A percentile compares a stretch with the other conserved stretches of the same genome.
These are phyloP conservation scores for Cosmorhoe ocellata DNA, from an alignment of 2,888 invertebrate species.

Conservation along the genomic window DNA sequence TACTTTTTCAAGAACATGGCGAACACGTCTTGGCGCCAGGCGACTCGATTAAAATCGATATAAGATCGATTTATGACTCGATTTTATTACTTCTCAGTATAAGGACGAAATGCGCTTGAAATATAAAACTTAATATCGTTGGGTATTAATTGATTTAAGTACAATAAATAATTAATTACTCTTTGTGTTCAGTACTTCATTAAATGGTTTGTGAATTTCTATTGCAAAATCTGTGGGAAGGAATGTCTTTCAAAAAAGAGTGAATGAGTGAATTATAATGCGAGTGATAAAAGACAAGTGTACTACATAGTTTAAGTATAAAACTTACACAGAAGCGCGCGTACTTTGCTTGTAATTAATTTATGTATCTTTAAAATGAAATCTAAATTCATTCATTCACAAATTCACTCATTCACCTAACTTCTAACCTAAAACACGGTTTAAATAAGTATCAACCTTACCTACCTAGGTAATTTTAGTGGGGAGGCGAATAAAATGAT, in stretches of 20 bases:
- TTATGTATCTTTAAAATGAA: too few relatives aligned
- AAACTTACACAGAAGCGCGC: too few relatives aligned
- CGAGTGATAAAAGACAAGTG: too few relatives aligned
- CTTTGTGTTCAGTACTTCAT: conserved; percentile 28
- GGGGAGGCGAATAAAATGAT: conserved; percentile 41
- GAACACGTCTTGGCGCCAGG: conserved; percentile 53
- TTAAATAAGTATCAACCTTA: too few relatives aligned
- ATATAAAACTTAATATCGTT: conserved; percentile 45
- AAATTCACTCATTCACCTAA: too few relatives aligned
- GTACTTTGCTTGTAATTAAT: too few relatives aligned
- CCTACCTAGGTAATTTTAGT: conserved; percentile 7
- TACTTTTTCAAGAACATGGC: conserved; percentile 60
- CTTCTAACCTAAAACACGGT: too few relatives aligned
- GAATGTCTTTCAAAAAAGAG: background rate
- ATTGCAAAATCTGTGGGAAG: conserved; percentile 19
- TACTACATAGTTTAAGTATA: too few relatives aligned
- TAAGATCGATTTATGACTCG: conserved; percentile 53
- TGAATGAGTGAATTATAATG: too few relatives aligned
- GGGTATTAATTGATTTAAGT: conserved; percentile 39
- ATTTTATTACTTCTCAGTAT: conserved; percentile 49
- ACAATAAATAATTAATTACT: conserved; percentile 38
- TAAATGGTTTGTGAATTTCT: conserved; percentile 25
- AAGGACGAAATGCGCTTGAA: conserved; percentile 41
- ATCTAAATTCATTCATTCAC: too few relatives aligned
- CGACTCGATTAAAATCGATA: conserved; percentile 38